A percentile compares a stretch with the other conserved stretches of the same genome.
Conservation (phyloP, 2,797 vertebrate species). For the Propithecus deckenii region DNA sequence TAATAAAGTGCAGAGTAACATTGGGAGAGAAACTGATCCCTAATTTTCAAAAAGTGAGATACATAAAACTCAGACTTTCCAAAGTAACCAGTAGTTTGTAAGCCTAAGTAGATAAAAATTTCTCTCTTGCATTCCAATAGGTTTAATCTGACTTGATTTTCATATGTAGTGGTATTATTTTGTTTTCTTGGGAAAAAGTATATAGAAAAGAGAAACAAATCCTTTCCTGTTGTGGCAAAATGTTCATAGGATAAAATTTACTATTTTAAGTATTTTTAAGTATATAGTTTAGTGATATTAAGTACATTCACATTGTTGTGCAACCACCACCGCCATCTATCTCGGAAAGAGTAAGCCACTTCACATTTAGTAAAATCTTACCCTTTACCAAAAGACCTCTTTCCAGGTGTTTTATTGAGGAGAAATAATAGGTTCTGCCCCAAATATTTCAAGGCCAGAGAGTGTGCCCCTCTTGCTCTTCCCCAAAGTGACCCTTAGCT, state of each 20-base stretch:
- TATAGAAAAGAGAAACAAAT: background rate
- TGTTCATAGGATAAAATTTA: background rate
- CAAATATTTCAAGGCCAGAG: background rate
- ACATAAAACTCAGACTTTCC: background rate
- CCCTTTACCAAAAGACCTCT: background rate
- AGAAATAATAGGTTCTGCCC: background rate
- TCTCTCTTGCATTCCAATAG: background rate
- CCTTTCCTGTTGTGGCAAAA: background rate
- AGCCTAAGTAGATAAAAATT: background rate
- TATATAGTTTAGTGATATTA: background rate
- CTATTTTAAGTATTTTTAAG: background rate
- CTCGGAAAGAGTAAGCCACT: background rate
- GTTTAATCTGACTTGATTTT: background rate
- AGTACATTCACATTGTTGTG: background rate
- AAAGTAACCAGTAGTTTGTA: background rate
- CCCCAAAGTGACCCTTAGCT: background rate
- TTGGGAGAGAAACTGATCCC: background rate
- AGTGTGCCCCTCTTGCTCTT: background rate
- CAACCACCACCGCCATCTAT: background rate
- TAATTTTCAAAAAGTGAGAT: background rate
- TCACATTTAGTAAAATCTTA: background rate
- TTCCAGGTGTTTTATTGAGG: background rate
- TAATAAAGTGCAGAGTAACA: background rate
- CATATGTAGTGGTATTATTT: background rate
- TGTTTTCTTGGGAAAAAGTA: background rate